Conservation (phyloP, 2,797 vertebrate genomes). For the Sciurus vulgaris region DNA sequence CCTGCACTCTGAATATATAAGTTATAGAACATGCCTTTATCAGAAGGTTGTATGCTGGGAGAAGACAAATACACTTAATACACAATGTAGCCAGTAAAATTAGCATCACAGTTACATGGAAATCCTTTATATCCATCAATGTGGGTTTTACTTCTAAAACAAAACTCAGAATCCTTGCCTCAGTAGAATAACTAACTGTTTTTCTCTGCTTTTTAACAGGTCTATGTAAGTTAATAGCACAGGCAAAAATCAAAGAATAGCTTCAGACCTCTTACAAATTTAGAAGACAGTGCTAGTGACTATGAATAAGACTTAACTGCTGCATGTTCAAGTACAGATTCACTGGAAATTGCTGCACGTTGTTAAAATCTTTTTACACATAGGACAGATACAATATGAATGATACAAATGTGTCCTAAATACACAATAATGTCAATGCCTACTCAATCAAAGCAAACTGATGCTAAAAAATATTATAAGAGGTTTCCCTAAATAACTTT, state of each 20-base stretch:
- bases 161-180: slow-evolving; percentile 86
- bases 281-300: slow-evolving; percentile 84
- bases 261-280: slow-evolving; percentile 77
- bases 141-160: slow-evolving; percentile 84
- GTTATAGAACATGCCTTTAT: slow-evolving; percentile 72
- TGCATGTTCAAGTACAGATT: slow-evolving; percentile 86
- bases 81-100: slow-evolving; percentile 87
- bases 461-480: slow-evolving; percentile 89
- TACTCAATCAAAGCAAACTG: slow-evolving; percentile 89
- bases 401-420: slow-evolving; percentile 90
- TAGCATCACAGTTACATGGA: slow-evolving; percentile 86
- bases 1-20: slow-evolving; percentile 82
- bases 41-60: slow-evolving; percentile 79
- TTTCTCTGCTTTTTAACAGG: slow-evolving; percentile 81
- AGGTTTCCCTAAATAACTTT: slow-evolving; percentile 86
- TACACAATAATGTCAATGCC: slow-evolving; percentile 89
- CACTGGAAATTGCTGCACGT: slow-evolving; percentile 87
- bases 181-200: slow-evolving; percentile 83
- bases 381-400: slow-evolving; percentile 90
- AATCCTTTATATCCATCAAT: slow-evolving; percentile 80
- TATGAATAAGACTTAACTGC: slow-evolving; percentile 83
- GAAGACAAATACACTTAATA: slow-evolving; percentile 83
- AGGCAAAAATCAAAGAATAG: slow-evolving; percentile 81
- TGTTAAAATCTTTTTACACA: slow-evolving; percentile 88
- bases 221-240: slow-evolving; percentile 82